A percentile compares a stretch with the other conserved stretches of the same genome.
phyloP scores from a whole-genome alignment of 2,888 invertebrate genomes.

The Priocnemis perturbator region DNA sequence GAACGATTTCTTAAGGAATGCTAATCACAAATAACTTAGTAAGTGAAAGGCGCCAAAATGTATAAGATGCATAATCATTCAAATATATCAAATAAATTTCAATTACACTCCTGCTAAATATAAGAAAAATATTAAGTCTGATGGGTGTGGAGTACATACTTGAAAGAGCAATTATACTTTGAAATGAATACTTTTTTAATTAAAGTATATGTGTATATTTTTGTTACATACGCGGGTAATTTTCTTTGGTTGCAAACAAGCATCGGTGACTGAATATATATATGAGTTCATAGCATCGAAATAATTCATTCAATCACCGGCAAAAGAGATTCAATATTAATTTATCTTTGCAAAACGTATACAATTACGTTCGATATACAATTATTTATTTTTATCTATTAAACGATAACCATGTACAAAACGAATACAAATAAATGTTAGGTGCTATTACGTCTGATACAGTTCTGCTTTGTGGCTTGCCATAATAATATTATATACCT shows the following conservation, averaged over 20 bases:
- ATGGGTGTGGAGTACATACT: not conserved
- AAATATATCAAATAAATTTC: constrained; percentile 14
- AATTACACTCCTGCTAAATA: constrained; percentile 13
- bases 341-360: constrained; percentile 14
- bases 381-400: constrained; percentile 67
- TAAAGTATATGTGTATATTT: no score
- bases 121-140: constrained; percentile 17
- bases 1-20: no score
- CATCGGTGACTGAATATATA: no score
- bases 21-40: no score
- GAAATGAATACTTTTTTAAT: no score
- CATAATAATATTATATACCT: constrained; percentile 59
- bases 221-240: no score
- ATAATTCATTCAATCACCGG: not conserved
- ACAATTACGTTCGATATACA: constrained; percentile 44
- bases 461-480: constrained; percentile 52
- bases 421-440: constrained; percentile 73
- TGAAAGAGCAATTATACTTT: no score
- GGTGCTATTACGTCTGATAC: constrained; percentile 63
- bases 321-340: constrained; percentile 4
- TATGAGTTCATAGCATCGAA: no score
- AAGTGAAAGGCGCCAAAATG: no score
- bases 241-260: no score
- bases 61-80: not conserved
- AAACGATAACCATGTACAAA: constrained; percentile 72